phyloP scores from a whole-genome alignment of 2,113 vertebrate genomes.

The Notothenia rossii region DNA sequence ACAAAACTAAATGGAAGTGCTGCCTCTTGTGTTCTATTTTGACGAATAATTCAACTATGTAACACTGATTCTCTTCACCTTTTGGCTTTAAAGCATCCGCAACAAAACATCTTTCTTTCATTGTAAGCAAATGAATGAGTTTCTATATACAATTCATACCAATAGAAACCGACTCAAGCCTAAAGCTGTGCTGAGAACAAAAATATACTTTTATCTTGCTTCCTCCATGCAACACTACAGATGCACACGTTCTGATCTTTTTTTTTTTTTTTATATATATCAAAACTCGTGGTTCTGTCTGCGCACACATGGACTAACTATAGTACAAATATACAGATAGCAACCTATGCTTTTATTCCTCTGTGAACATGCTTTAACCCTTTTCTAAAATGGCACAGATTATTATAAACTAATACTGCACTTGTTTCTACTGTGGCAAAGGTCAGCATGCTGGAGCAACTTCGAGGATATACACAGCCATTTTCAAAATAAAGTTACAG shows the following conservation, averaged over 20 bases:
- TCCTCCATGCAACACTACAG: conserved; percentile 24
- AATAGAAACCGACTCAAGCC: conserved; percentile 7
- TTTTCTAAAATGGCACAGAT: conserved; percentile 11
- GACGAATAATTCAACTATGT: conserved; percentile 6
- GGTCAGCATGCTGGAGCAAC: conserved; percentile 38
- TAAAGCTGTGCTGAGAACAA: conserved; percentile 38
- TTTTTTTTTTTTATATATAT: conserved; percentile 38
- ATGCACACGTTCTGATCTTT: conserved; percentile 1
- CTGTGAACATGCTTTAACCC: no score
- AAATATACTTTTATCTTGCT: conserved; percentile 51
- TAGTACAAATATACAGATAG: conserved; percentile 76
- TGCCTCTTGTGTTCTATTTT: conserved; percentile 36
- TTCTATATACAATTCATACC: conserved; percentile 39
- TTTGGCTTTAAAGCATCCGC: conserved; percentile 21
- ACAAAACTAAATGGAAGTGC: conserved; percentile 43
- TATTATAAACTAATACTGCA: conserved; percentile 43
- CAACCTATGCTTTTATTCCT: no score
- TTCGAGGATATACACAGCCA: conserved; percentile 32
- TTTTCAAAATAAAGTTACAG: conserved; percentile 27
- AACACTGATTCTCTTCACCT: conserved; percentile 22
- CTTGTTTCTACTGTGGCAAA: conserved; percentile 12
- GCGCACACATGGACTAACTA: conserved; percentile 48
- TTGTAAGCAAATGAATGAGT: conserved; percentile 17
- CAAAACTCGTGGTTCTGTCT: conserved; percentile 51
- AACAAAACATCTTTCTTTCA: neutral